Base-by-base conservation (phyloP, 1,140 invertebrate species). In the Hypothenemus hampei region DNA sequence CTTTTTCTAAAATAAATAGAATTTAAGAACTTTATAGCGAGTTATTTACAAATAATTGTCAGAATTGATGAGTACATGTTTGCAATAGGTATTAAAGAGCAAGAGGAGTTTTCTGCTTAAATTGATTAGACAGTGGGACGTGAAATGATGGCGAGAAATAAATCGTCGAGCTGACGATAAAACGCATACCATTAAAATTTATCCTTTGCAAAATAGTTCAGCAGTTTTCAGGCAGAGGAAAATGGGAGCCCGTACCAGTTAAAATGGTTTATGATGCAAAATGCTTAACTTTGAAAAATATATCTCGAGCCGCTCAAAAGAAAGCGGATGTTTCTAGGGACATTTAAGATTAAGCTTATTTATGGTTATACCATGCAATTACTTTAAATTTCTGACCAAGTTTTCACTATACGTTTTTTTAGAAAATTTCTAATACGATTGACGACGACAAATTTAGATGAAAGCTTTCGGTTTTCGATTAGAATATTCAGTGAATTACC, bases 311-410 rank as follows among this genome's bases (percentile, higher is more conserved):
- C 39, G 40, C 41, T 36, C 41, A 44, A 53, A 53, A 43, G 40
- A 36, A 33, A 53, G 40, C 50, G 50, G 50, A 35, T 44, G 50
- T 39, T 33, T 35, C 50, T 44, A 16, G 40, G 21, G n/a, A 53
- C 50, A 40, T 43, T 53, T 33, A 36, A 43, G 50, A 53, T 53
- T 44, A 53, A 39, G 24, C 20, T 53, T 53, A 53, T 53, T 53
- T 53, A 53, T 53, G 50, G 50, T 44, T 53, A 53, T 53, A 41
- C 44, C 50, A n/a, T n/a, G 50, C 50, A 53, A 53, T 53, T 53
- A 53, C 26, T 44, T 53, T 35, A 53, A 19, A 35, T 44, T 22
- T 43, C 18, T 21, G 1, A 35, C 20, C 4, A n/a, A 15, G 18
- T 16, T 40, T 29, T 40, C 36, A n/a, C n/a, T n/a, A n/a, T n/a